Evolutionary conservation across 2,797 vertebrate genomes (phyloP).

Genomic region (Pangasius sanitwongsei): DNA sequence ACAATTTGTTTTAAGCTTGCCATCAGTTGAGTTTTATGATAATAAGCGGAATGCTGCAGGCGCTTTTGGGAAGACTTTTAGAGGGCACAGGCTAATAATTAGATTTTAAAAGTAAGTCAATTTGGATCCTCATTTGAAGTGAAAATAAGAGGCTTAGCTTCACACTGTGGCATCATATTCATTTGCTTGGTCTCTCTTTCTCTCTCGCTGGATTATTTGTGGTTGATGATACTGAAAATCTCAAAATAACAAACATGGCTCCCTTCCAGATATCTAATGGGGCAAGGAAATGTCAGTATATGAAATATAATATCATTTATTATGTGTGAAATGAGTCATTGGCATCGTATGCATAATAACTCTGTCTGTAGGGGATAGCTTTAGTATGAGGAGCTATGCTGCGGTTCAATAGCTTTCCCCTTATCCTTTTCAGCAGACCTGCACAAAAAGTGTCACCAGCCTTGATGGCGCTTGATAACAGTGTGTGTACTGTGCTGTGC

Average conservation of each 20-base stretch:
- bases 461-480: constrained; percentile 43
- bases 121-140: constrained; percentile 78
- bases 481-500: constrained; percentile 36
- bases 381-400: constrained; percentile 2
- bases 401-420: neutral
- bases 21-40: constrained; percentile 79
- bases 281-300: constrained; percentile 9
- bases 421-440: constrained; percentile 35
- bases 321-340: constrained; percentile 35
- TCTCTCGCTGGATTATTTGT: constrained; percentile 61
- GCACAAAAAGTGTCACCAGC: constrained; percentile 11
- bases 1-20: constrained; percentile 83
- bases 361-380: neutral
- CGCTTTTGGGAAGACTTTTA: constrained; percentile 77
- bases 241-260: constrained; percentile 53
- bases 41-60: constrained; percentile 74
- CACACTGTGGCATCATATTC: constrained; percentile 71
- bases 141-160: constrained; percentile 78
- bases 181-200: constrained; percentile 72
- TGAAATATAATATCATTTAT: constrained; percentile 35
- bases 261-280: constrained; percentile 33
- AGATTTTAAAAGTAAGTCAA: constrained; percentile 80
- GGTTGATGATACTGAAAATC: constrained; percentile 40
- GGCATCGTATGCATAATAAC: neutral
- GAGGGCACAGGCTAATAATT: constrained; percentile 80